Evolutionary conservation across 2,113 vertebrate genomes (phyloP), one percentile per base, ranked within the genome.

Genomic region (Leiothrix lutea): DNA sequence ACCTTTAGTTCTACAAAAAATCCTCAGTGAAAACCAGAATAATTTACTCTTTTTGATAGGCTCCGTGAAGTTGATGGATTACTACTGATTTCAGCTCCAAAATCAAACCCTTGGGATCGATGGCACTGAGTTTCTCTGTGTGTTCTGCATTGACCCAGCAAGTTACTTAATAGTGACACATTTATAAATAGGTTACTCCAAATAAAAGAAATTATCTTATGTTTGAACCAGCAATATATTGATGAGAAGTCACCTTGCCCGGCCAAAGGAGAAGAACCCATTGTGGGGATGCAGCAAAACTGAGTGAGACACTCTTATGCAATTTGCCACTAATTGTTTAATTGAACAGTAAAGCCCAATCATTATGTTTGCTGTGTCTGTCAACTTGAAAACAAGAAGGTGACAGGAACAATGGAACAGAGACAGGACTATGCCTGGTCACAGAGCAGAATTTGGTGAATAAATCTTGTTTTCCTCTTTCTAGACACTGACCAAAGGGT

Each of bases 161-260:
- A 86, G 85, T 65, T 73, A 45, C 85, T 94, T 95, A 86, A 87
- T 74, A 69, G 62, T 96, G 91, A 95, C 69, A 72, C 88, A 92
- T 94, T 95, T 84, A 81, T 64, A 86, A 74, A 88, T 48, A 78
- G 40, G 56, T 62, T 78, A 38, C 62, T 92, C 67, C 51, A 88
- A 94, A 90, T 70, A 90, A 82, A 93, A 90, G 22, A 83, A 80
- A 81, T 74, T 60, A 50, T 81, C 28, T 91, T 51, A 17, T 64
- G 48, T 71, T 77, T 80, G 58, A 58, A 78, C 23, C 33, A 80
- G 80, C 35, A 74, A 44, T 78, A 15, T 78, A 60, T 74, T 60
- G 85, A 90, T 80, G 51, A 90, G 69, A 93, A 88, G 50, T 96
- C 69, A 86, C 92, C 90, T 94, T 95, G 64, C 31, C 48, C 80